Evolutionary conservation across 2,113 vertebrate genomes (phyloP), one percentile per base, ranked within the genome.

Genomic region (Periophthalmodon schlosseri): DNA sequence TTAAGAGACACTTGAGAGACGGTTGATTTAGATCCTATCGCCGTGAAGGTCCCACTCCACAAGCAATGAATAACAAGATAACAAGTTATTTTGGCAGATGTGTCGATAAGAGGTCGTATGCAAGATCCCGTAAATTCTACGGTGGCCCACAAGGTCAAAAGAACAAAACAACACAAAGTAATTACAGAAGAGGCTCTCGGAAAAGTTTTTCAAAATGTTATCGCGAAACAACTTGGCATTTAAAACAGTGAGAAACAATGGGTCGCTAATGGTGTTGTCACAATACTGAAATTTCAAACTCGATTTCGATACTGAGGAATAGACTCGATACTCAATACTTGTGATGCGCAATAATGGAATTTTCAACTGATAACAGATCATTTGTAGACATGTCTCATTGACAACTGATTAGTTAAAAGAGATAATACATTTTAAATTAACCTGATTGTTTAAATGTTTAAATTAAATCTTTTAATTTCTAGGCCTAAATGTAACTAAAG

Each of bases 21-120:
- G 70, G 61, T 64, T 79, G 6, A 81, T 81, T 84, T 9, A 2
- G 63, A 75, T 69, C 72, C 80, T 74, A 73, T 81, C 84, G 66
- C 68, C 52, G 73, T 78, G 50, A 75, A 78, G 73, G 85, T 77
- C 72, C 81, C 64, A 18, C 82, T 78, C 73, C 67, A 73, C 70
- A 79, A 79, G 74, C 75, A 70, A 34, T 61, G 64, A 69, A 65
- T 71, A 80, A 70, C 52, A 33, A 87, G 76, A 86, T 73, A 82
- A 74, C 69, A 85, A 79, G 79, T 69, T 76, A 20, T 81, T 75
- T 64, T 70, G 70, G 61, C 68, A 72, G 67, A 61, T 0, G 9
- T 4, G n/a, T 24, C 20, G 39, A 47, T 13, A 49, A 49, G 44
- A 16, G 1, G 57, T 85, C 67, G 63, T 39, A 1, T 56, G 15